Evolutionary conservation across 2,888 invertebrate genomes (phyloP).

Genomic region (Tipula helvola): DNA sequence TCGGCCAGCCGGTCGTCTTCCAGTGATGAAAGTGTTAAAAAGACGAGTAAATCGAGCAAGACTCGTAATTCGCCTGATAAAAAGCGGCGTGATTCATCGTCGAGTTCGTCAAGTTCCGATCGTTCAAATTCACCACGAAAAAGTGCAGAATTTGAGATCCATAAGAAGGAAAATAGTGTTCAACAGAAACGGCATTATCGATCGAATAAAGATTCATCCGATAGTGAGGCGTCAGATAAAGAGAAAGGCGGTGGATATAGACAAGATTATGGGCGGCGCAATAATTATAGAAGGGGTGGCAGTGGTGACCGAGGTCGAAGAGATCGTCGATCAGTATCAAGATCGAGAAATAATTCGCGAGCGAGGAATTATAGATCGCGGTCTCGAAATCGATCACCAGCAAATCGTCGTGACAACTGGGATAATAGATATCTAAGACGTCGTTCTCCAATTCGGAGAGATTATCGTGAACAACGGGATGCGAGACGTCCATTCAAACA

Average conservation of each 20-base stretch:
- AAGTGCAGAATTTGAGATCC: constrained; percentile 50
- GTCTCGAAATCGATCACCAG: not conserved
- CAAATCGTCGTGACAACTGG: constrained; percentile 19
- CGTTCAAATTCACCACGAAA: constrained; percentile 13
- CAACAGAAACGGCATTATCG: constrained; percentile 84
- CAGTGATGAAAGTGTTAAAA: constrained; percentile 21
- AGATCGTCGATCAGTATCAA: not conserved
- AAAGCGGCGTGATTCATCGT: constrained; percentile 9
- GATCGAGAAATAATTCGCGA: not conserved
- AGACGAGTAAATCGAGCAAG: constrained; percentile 24
- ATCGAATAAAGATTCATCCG: constrained; percentile 70
- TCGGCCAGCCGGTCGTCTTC: constrained; percentile 24
- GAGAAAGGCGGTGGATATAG: constrained; percentile 20
- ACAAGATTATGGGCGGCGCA: constrained; percentile 19
- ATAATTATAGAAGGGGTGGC: constrained; percentile 15
- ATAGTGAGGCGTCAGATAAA: constrained; percentile 38
- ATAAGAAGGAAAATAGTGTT: constrained; percentile 65
- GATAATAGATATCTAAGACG: not conserved
- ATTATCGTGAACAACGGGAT: constrained; percentile 20
- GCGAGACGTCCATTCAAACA: constrained; percentile 22
- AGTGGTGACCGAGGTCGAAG: constrained; percentile 13
- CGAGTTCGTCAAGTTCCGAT: constrained; percentile 7
- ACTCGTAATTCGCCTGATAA: constrained; percentile 5
- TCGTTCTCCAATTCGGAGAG: constrained; percentile 18
- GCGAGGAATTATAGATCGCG: not conserved